Evolutionary conservation across 2,113 vertebrate species (phyloP), one percentile per base, ranked within the genome.

Genomic region (Tilapia sparmanii): DNA sequence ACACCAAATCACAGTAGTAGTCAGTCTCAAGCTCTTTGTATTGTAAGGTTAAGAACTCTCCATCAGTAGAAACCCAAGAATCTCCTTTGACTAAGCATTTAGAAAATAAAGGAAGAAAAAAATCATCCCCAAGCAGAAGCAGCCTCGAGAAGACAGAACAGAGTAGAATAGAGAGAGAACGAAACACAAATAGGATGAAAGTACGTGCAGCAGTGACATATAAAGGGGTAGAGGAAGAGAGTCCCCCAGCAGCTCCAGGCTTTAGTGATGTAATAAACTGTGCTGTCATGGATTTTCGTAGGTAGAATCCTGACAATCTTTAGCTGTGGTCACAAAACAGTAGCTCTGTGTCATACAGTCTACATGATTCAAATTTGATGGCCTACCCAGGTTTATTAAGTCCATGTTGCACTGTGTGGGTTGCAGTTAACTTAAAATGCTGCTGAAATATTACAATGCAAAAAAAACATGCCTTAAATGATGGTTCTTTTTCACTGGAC

Each of bases 111-210:
- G 2, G 35, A 2, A 71, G 35, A 42, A 73, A 24, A 31, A 24
- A 16, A 0, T 5, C 38, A 1, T 10, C 12, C 38, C 0, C 38
- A 2, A 24, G 38, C n/a, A 73, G 22, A 26, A 73, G 12, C 66
- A 73, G 22, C 38, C 38, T 10, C 0, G 22, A 73, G 66, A 73
- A 71, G 35, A 71, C 12, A 24, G 66, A 71, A 26, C 66, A 1
- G 33, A 66, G 66, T 8, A 71, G 38, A 24, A 71, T 24, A 42
- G n/a, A 71, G 11, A 68, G 63, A 42, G 33, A 38, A 38, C 1
- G 3, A 73, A 73, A 0, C 66, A 26, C 66, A 73, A 45, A 68
- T 7, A 40, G 63, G 33, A 68, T 26, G 38, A 73, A 73, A 18
- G 0, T 15, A 45, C 3, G 1, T 73, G 38, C 40, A 73, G 13